Base-by-base conservation (phyloP, 2,797 vertebrate genomes). In the Gallinago solitaria region DNA sequence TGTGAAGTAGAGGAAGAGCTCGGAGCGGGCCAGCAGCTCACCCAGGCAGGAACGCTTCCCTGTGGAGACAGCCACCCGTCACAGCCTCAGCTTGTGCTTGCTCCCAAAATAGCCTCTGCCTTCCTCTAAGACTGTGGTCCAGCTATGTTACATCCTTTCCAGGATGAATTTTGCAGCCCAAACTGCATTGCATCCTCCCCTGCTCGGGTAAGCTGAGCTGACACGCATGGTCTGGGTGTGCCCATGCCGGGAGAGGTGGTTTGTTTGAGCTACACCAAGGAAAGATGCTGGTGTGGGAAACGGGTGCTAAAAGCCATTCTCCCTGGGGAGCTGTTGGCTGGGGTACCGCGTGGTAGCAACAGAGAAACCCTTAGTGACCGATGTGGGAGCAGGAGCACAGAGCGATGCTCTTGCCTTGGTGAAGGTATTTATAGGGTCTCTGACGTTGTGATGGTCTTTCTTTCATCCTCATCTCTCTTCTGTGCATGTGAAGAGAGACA, bases 21-120 rank as follows among this genome's bases (percentile, higher is more conserved):
- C 98, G 0, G 93, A 11, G 13, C 86, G 97, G 18, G 98, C 98
- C 95, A 98, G n/a, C 68, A 91, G 20, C 85, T 98, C 98, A 0
- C 98, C 98, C 47, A 85, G 97, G 83, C 99, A 99, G 3, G 86
- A 95, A 9, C 98, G 97, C 65, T 98, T 99, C 77, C 99, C 99
- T 99, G 97, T 3, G 45, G 97, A 91, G 94, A 74, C 73, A 92
- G 67, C 23, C 51, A 17, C 63, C 50, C 33, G 0, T 4, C 6
- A 25, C 45, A 48, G 8, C 54, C 68, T 87, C 88, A 90, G 50
- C 41, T 20, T n/a, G 3, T 1, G 10, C 57, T 63, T 41, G 20
- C 61, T 54, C 33, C 25, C 4, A 6, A 47, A 48, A 63, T 16
- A 23, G 7, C 60, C 60, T 32, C 71, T 56, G 35, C 45, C 30